Evolutionary conservation across 64 coral and sea anemone species (phyloP).

Genomic region (Dendronephthya gigantea): DNA sequence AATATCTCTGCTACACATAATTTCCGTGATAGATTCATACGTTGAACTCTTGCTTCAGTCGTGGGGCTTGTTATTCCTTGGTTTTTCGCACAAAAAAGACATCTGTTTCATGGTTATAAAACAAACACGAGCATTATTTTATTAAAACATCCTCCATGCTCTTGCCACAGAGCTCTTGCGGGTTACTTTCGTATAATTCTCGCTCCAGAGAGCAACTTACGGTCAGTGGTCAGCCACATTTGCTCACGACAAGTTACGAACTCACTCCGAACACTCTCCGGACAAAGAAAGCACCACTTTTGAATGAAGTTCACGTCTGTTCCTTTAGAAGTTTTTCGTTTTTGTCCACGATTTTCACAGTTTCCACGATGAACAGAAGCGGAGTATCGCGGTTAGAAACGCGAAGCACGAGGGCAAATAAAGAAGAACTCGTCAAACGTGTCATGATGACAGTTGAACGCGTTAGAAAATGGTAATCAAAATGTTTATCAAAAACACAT

Average conservation of each 20-base stretch:
- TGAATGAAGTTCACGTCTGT: not conserved
- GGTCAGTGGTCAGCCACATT: not conserved
- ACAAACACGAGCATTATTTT: not conserved
- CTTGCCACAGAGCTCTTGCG: not conserved
- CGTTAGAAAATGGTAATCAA: conserved; percentile 10
- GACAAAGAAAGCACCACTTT: not conserved
- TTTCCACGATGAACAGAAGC: not conserved
- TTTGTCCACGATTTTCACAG: not conserved
- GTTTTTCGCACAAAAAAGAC: not conserved
- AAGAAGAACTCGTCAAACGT: conserved; percentile 5
- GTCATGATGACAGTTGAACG: conserved; percentile 15
- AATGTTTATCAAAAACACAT: not conserved
- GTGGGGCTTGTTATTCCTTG: not conserved
- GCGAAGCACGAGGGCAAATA: not conserved
- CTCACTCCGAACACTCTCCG: not conserved
- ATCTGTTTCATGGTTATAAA: not conserved
- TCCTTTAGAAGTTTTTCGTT: not conserved
- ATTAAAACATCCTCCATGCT: not conserved
- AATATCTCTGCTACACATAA: not conserved
- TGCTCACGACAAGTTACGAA: not conserved
- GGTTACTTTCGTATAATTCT: no score
- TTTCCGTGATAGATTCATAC: not conserved
- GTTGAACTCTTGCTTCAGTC: not conserved
- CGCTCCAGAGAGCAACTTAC: not conserved
- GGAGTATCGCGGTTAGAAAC: conserved; percentile 9